Conservation (phyloP, 2,888 invertebrate genomes). For the Venustoraphidia nigricollis region DNA sequence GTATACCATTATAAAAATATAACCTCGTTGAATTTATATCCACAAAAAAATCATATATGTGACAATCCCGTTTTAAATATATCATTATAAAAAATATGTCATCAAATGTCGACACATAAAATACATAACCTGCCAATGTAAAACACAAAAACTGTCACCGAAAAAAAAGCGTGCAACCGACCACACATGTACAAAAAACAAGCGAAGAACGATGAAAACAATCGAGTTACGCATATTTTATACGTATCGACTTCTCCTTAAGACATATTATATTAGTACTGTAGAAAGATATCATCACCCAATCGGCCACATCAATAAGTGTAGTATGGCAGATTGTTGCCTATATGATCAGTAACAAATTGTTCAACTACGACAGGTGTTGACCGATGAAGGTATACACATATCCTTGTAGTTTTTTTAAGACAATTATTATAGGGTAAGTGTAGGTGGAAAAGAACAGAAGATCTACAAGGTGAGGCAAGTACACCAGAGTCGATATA, state of each 20-base stretch:
- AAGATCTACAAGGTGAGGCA: background rate
- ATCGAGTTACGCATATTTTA: background rate
- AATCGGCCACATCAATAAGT: slow-evolving; percentile 8
- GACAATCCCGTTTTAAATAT: no score
- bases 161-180: no score
- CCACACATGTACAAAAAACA: no score
- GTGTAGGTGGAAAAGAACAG: slow-evolving; percentile 7
- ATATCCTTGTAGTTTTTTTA: slow-evolving; percentile 7
- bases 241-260: slow-evolving; percentile 5
- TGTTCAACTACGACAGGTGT: slow-evolving; percentile 5
- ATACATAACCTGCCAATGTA: no score
- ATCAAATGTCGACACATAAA: no score
- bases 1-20: no score
- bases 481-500: no score
- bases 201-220: no score
- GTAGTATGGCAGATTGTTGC: slow-evolving; percentile 7
- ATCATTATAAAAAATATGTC: no score
- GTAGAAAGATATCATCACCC: slow-evolving; percentile 4
- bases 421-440: slow-evolving; percentile 5
- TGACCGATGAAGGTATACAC: slow-evolving; percentile 5
- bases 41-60: no score
- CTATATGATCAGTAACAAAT: background rate
- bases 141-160: no score
- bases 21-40: no score
- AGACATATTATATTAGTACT: slow-evolving; percentile 5